These are phyloP conservation scores for Smutsia gigantea DNA, from an alignment of 2,797 vertebrate species.

Conservation along the genomic window DNA sequence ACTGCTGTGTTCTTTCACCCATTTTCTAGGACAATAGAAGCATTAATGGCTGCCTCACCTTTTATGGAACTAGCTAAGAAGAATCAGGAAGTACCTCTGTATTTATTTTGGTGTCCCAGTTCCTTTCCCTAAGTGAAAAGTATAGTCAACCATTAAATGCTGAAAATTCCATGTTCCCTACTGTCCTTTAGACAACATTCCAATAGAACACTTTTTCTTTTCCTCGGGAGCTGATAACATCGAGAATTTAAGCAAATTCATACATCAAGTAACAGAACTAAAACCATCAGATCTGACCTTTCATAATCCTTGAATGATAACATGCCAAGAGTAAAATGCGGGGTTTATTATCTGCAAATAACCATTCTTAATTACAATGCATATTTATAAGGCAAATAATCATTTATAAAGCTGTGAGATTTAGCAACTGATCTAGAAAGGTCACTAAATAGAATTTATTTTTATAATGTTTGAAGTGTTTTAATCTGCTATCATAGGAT, in stretches of 20 bases:
- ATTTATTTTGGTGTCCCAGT: neutral
- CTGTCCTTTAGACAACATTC: neutral
- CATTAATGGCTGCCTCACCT: neutral
- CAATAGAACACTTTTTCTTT: neutral
- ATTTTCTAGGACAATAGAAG: neutral
- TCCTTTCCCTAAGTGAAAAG: neutral
- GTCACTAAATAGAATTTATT: neutral
- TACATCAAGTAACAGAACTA: neutral
- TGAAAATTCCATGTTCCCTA: neutral
- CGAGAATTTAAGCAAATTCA: neutral
- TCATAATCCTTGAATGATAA: neutral
- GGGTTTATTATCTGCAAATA: neutral
- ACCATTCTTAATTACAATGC: neutral
- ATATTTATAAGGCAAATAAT: conserved; percentile 18
- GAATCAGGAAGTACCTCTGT: neutral
- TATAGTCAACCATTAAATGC: neutral
- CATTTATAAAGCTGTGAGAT: neutral
- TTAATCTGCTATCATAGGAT: neutral
- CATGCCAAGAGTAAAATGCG: neutral
- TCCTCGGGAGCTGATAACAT: neutral
- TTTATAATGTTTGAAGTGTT: neutral
- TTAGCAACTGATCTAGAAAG: neutral
- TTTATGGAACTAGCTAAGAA: neutral
- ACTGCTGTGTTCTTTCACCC: neutral
- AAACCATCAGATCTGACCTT: neutral